Evolutionary conservation across 2,113 vertebrate genomes (phyloP), one percentile per base, ranked within the genome.

Genomic region (Malurus elegans): DNA sequence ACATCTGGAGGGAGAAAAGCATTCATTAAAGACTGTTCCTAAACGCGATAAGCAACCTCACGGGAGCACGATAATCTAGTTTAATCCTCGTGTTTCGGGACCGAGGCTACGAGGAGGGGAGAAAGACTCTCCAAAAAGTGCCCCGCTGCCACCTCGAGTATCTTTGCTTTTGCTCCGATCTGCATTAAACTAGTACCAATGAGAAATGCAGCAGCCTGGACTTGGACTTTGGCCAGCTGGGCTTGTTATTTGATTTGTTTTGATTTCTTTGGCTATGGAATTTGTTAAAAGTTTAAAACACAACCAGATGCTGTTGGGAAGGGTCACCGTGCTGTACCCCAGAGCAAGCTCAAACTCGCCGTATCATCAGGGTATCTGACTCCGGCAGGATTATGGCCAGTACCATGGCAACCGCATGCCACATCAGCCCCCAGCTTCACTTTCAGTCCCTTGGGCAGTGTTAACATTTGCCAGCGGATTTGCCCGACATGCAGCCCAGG

Each of bases 391-490:
- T 92, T 95, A 93, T 82, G 93, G 83, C 75, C 79, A 95, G 58
- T 45, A 47, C 94, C 93, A 93, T 96, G 90, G 93, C 95, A 96
- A 95, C 93, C 56, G 45, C 96, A 96, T 90, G 92, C 90, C 94
- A 93, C 92, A 93, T 88, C 90, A 96, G 79, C 88, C 94, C 92
- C 93, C 92, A 64, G 88, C 82, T 93, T 94, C 94, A 73, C 92
- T 96, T 94, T 78, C 85, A 67, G 82, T 90, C 93, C 92, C 93
- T 76, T 93, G 96, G 94, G 94, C 95, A 86, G 92, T 25, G 79
- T 86, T 97, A 93, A 95, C 92, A 94, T 88, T 93, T 96, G 93
- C 93, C 93, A 94, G 90, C 12, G 47, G 92, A 93, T 96, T 92
- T 95, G 75, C 82, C 95, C 71, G 10, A 93, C 89, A 51, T 7